A percentile compares a stretch with the other conserved stretches of the same genome.
phyloP scores from a whole-genome alignment of 2,113 vertebrate genomes.

The Platysteira castanea region DNA sequence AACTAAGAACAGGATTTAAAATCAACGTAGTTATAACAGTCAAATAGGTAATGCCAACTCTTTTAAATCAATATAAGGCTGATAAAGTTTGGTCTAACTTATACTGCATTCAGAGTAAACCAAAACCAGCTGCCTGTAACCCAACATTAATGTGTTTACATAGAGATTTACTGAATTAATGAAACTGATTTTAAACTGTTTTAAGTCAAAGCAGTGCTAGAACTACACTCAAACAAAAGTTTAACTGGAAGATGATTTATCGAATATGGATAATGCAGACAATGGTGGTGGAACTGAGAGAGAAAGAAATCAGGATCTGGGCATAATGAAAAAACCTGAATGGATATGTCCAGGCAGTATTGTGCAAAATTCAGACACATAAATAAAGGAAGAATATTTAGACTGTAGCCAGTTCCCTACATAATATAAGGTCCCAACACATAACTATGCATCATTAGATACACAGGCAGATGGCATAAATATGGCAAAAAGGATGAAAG shows the following conservation, averaged over 20 bases:
- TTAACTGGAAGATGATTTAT: not conserved
- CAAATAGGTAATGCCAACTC: not conserved
- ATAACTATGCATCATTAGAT: not conserved
- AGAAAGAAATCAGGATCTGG: not conserved
- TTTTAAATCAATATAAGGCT: not conserved
- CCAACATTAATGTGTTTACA: not conserved
- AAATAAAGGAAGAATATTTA: not conserved
- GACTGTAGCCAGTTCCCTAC: not conserved
- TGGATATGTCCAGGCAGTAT: not conserved
- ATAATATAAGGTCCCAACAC: not conserved
- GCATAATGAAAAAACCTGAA: not conserved
- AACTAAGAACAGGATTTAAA: not conserved
- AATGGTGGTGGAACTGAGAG: not conserved
- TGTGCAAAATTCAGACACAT: not conserved
- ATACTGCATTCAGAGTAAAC: not conserved
- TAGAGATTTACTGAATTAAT: not conserved
- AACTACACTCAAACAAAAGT: not conserved
- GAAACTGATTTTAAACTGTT: not conserved
- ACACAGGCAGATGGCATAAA: not conserved
- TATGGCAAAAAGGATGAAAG: not conserved
- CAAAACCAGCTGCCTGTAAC: not conserved
- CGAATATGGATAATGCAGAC: not conserved
- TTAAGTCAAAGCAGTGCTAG: not conserved
- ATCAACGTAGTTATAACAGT: not conserved
- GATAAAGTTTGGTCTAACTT: not conserved